These are phyloP conservation scores for Zaprionus taronus DNA, from an alignment of 1,140 invertebrate species.

Conservation along the genomic window DNA sequence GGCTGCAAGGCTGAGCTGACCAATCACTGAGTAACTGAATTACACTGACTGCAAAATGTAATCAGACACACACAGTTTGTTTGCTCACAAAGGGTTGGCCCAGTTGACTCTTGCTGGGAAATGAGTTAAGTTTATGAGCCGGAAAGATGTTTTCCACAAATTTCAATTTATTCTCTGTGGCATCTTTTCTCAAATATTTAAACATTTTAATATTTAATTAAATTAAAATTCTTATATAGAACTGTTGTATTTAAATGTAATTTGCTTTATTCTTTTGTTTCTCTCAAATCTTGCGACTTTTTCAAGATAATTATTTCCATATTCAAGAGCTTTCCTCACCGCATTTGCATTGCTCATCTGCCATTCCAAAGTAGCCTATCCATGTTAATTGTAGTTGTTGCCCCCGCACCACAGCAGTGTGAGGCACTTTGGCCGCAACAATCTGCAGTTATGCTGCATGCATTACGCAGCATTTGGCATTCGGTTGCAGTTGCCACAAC, in stretches of 20 bases:
- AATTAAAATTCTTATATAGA: background rate
- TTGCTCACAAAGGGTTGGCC: background rate
- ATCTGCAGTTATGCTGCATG: conserved; percentile 73
- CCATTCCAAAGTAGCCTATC: background rate
- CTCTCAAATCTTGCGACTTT: background rate
- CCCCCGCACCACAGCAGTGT: background rate
- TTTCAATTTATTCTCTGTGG: background rate
- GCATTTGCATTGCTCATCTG: conserved; percentile 38
- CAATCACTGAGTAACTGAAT: conserved; percentile 35
- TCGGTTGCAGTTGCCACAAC: conserved; percentile 57
- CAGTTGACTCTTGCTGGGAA: background rate
- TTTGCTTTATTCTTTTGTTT: background rate
- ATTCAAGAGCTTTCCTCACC: conserved; percentile 3
- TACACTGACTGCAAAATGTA: conserved; percentile 26
- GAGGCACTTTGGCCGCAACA: conserved; percentile 43
- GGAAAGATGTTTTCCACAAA: background rate
- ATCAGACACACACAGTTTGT: conserved; percentile 1
- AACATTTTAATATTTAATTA: background rate
- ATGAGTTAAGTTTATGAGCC: background rate
- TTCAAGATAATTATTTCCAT: background rate
- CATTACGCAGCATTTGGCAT: conserved; percentile 72
- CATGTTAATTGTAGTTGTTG: background rate
- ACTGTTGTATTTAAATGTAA: background rate
- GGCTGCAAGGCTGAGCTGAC: conserved; percentile 11
- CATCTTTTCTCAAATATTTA: background rate